These are phyloP conservation scores for Elysia chlorotica DNA, from an alignment of 1,140 invertebrate species.

Conservation along the genomic window DNA sequence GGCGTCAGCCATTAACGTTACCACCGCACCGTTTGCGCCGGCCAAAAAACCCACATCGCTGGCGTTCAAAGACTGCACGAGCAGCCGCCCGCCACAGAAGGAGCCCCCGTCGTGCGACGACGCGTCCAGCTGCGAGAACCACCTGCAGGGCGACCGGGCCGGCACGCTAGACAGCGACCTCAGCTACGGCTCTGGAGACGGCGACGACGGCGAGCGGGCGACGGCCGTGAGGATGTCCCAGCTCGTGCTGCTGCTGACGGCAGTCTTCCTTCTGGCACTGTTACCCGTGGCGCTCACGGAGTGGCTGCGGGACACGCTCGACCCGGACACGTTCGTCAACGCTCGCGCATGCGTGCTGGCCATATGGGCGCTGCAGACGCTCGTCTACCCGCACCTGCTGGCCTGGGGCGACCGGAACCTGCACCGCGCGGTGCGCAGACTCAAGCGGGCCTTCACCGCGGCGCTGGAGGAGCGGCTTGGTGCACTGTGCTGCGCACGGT, in stretches of 20 bases:
- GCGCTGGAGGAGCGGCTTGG: no score
- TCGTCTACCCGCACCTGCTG: conserved; percentile 51
- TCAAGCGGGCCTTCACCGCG: no score
- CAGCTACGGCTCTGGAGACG: conserved; percentile 8
- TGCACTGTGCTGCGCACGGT: conserved; percentile 21
- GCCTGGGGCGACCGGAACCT: conserved; percentile 42
- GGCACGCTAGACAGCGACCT: no score
- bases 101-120: conserved; percentile 8
- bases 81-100: neutral
- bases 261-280: conserved; percentile 42
- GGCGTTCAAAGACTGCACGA: conserved; percentile 16
- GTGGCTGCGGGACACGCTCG: conserved; percentile 30
- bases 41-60: conserved; percentile 9
- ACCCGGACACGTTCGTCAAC: conserved; percentile 38
- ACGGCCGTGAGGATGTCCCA: conserved; percentile 27
- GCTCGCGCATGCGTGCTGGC: conserved; percentile 47
- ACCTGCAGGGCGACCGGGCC: no score
- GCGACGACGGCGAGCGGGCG: conserved; percentile 10
- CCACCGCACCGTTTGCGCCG: neutral
- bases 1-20: no score
- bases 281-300: conserved; percentile 46
- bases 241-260: conserved; percentile 37
- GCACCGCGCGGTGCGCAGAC: conserved; percentile 36
- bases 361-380: conserved; percentile 43
- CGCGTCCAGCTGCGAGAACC: no score